Conservation (phyloP, 2,113 vertebrate species). For the Motacilla tschutschensis region DNA sequence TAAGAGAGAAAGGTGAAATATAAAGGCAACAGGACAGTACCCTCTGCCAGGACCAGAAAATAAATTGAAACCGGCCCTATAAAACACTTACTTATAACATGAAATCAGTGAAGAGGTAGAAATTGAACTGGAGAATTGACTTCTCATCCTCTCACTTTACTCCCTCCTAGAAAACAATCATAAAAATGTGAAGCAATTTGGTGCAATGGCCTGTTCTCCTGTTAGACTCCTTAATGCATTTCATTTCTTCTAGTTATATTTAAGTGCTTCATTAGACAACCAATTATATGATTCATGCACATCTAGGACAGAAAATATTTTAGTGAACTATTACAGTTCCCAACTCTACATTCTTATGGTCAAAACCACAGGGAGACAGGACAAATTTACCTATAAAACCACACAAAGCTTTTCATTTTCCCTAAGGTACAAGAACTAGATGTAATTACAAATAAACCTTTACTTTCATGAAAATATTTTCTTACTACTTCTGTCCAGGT, state of each 20-base stretch:
- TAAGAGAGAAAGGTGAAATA: background rate
- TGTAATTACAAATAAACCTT: background rate
- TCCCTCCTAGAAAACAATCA: constrained; percentile 30
- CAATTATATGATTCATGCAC: constrained; percentile 23
- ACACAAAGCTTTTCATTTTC: background rate
- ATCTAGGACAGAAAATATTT: constrained; percentile 43
- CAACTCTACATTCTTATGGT: constrained; percentile 11
- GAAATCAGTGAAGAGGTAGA: constrained; percentile 23
- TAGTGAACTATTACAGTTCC: background rate
- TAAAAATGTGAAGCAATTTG: constrained; percentile 35
- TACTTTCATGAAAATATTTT: background rate
- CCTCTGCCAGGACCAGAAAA: background rate
- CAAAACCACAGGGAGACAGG: constrained; percentile 30
- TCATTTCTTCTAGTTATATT: constrained; percentile 26
- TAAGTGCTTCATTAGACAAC: constrained; percentile 40
- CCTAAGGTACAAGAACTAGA: background rate
- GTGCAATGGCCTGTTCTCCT: background rate
- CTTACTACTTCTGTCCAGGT: background rate
- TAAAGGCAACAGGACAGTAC: background rate
- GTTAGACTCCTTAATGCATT: constrained; percentile 10
- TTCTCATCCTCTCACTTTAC: constrained; percentile 33
- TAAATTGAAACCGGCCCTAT: background rate
- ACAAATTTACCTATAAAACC: background rate
- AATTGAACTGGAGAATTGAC: constrained; percentile 20
- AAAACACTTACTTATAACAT: background rate